Percentiles rank a stretch among this genome's conserved stretches.
These are phyloP conservation scores for Galagoides demidoff DNA, from an alignment of 2,797 vertebrate species.

Conservation along the genomic window DNA sequence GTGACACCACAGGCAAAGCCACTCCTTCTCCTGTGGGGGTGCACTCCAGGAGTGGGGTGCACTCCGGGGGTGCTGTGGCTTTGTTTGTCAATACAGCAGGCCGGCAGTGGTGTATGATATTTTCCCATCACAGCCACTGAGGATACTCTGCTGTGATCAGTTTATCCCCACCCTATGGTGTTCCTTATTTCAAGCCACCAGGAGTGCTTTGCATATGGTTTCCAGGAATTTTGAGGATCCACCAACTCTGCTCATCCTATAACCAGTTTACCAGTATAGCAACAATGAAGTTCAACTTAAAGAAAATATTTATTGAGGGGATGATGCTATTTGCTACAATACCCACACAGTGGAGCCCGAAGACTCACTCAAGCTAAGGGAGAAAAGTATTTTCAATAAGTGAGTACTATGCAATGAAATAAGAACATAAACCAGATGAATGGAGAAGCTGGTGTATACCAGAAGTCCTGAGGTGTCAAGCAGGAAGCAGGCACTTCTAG, in stretches of 20 bases:
- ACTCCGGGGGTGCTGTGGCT: not conserved
- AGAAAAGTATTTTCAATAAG: not conserved
- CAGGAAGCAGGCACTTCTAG: not conserved
- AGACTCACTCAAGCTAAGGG: not conserved
- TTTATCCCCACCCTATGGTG: not conserved
- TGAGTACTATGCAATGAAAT: not conserved
- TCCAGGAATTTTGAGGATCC: not conserved
- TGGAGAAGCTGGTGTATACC: not conserved
- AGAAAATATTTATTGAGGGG: not conserved
- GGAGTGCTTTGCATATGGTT: not conserved
- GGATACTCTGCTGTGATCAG: not conserved
- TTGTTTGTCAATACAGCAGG: not conserved
- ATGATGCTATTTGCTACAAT: constrained; percentile 1
- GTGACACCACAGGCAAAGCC: not conserved
- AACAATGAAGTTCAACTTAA: not conserved
- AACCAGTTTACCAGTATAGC: not conserved
- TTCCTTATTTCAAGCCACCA: not conserved
- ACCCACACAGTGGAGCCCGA: not conserved
- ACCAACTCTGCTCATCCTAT: not conserved
- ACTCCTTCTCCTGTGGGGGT: not conserved
- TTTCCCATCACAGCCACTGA: not conserved
- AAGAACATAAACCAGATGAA: not conserved
- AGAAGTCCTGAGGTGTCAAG: not conserved
- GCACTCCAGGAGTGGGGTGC: no score
- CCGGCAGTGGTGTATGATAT: not conserved